Base-by-base conservation (phyloP, 64 coral and sea anemone species). In the Acropora yongei region DNA sequence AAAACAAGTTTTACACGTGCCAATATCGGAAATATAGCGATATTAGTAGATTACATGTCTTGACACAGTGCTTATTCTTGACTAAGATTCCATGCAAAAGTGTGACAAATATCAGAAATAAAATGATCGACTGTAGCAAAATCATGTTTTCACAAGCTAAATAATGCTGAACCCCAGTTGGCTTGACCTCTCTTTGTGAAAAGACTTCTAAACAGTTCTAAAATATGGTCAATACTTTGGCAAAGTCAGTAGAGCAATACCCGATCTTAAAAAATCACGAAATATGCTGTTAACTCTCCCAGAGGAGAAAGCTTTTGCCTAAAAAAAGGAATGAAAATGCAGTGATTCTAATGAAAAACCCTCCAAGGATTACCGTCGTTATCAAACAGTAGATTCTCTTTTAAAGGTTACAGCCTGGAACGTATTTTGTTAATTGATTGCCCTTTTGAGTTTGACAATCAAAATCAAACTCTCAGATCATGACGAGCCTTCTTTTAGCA, bases 141-240 rank as follows among this genome's bases (percentile, higher is more conserved):
- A 49, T n/a, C 2, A 17, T 49, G 7, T 49, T 49, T 78, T 78
- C 75, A 1, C 16, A 47, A 2, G 6, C 44, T 18, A n/a, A 40
- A 53, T 79, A 41, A 80, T 60, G 14, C 18, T 39, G 17, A 71
- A 71, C 17, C 3, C 78, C 10, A 61, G 51, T 60, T 41, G 78
- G 57, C 51, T 80, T 80, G 78, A 80, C 78, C 78, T 47, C 78
- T 63, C 78, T 80, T n/a, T 80, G 51, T 19, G 6, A 51, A 41
- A 81, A 61, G 40, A 13, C 79, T 14, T 57, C 50, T 58, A 58
- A 13, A 81, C 51, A 61, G 6, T 49, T 80, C 13, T 71, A 71
- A 3, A 60, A 81, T 81, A 30, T 3, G 51, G 12, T 63, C 51
- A 81, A 41, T 40, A 81, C 17, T 11, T 80, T 47, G 49, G 78